Base-by-base conservation (phyloP, 2,888 invertebrate genomes). In the Sphaeridia pumilis region DNA sequence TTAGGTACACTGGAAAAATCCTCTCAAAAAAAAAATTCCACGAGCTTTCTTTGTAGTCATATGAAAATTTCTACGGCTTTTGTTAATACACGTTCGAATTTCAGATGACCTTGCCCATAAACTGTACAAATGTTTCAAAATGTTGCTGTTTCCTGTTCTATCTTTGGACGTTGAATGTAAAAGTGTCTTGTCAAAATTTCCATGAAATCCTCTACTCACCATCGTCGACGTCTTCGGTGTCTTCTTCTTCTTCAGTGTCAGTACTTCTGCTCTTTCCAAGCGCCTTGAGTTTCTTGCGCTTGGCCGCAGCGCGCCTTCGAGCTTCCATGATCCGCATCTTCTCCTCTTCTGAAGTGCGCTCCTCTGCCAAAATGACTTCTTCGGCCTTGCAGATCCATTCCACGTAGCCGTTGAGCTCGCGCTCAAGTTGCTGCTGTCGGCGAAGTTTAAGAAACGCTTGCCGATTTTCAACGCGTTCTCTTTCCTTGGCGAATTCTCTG, bases 361-460 rank as follows among this genome's bases (percentile, higher is more conserved):
- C 97, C 78, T 98, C 98, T 65, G 93, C 93, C 72, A 99, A 80
- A 73, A 99, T 98, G 58, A 97, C 97, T 79, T 98, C 98, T 93
- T 94, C 95, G 76, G 98, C 98, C 84, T 93, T 95, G 78, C 95
- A 93, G 73, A 99, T 98, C 98, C 98, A 98, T 77, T 98, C 97
- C 75, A 99, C 87, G 76, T 98, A 98, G 72, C 95, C 95, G 76
- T 93, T 93, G 72, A 97, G 82, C 78, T 97, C 95, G 75, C 88
- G 82, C 77, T 97, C 95, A 74, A 95, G 81, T 76, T 94, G 93
- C 74, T 94, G 93, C 74, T 93, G 90, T 77, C 94, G 83, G 76
- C 95, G 84, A 78, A 95, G 80, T 78, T 95, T 97, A 76, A 95
- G 83, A 81, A 95, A 97, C 76, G 90, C 90, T 82, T 97, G 90